phyloP scores from a whole-genome alignment of 2,113 vertebrate species.

The Pseudonaja textilis region DNA sequence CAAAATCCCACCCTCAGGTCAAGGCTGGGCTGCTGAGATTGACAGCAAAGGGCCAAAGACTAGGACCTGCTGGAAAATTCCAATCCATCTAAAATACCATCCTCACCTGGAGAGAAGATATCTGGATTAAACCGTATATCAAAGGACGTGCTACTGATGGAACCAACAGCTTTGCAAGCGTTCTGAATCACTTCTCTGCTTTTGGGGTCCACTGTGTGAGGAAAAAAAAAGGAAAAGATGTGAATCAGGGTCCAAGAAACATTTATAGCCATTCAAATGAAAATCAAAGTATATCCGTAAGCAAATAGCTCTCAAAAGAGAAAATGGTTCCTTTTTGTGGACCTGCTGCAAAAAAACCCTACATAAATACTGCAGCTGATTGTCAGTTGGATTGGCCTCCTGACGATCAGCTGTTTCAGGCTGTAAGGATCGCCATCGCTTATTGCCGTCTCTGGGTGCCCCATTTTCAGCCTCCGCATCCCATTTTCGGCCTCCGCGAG shows the following conservation, averaged over 20 bases:
- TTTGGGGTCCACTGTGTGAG: conserved; percentile 81
- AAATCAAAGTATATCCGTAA: neutral
- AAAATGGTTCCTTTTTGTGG: neutral
- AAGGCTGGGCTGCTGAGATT: neutral
- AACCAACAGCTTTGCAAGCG: conserved; percentile 93
- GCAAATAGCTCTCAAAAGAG: neutral
- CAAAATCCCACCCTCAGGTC: neutral
- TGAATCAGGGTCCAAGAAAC: neutral
- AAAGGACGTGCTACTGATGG: conserved; percentile 89
- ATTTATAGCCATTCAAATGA: neutral
- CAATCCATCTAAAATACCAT: neutral
- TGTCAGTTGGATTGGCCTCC: too few species aligned
- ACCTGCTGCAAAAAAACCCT: neutral
- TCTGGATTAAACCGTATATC: conserved; percentile 98
- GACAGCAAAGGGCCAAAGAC: neutral
- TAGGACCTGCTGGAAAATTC: neutral
- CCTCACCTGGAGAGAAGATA: conserved; percentile 93
- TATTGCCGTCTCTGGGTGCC: too few species aligned
- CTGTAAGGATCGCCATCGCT: too few species aligned
- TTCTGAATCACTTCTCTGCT: conserved; percentile 93
- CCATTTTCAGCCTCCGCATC: too few species aligned
- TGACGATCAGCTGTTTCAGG: too few species aligned
- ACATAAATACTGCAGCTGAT: neutral
- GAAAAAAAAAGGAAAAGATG: neutral
- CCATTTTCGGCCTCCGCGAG: too few species aligned